These are phyloP conservation scores for Pantherophis vulpinus DNA, from an alignment of 2,797 vertebrate genomes.

Conservation along the genomic window DNA sequence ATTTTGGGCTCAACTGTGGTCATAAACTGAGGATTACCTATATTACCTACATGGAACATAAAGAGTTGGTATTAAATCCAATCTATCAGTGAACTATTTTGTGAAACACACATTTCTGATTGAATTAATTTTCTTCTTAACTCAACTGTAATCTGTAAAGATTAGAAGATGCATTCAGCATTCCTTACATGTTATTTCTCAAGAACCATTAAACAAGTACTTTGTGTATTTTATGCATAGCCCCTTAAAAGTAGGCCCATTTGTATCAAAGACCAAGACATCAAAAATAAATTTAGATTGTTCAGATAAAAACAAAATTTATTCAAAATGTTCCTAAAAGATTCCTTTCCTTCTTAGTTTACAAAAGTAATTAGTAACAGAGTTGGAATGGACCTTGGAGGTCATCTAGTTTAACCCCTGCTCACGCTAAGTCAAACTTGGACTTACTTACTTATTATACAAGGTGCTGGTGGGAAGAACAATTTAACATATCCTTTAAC, in stretches of 20 bases:
- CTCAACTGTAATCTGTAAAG: not conserved
- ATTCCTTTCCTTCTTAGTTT: conserved; percentile 1
- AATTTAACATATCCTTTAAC: not conserved
- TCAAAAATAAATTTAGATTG: conserved; percentile 25
- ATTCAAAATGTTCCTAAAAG: conserved; percentile 8
- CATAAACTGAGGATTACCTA: not conserved
- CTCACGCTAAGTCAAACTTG: not conserved
- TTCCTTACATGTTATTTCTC: not conserved
- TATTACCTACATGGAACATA: not conserved
- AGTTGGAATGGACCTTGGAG: too few species aligned
- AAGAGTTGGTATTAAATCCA: not conserved
- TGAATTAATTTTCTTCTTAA: not conserved
- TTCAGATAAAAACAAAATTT: not conserved
- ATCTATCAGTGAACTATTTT: not conserved
- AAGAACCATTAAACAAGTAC: not conserved
- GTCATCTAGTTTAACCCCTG: too few species aligned
- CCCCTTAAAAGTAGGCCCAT: not conserved
- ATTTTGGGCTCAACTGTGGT: not conserved
- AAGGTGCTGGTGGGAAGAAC: not conserved
- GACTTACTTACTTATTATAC: not conserved
- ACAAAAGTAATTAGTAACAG: conserved; percentile 1
- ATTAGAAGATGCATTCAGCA: not conserved
- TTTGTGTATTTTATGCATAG: not conserved
- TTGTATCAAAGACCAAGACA: not conserved
- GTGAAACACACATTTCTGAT: not conserved